phyloP scores from a whole-genome alignment of 1,140 invertebrate species.

The Phocides pigmalion region DNA sequence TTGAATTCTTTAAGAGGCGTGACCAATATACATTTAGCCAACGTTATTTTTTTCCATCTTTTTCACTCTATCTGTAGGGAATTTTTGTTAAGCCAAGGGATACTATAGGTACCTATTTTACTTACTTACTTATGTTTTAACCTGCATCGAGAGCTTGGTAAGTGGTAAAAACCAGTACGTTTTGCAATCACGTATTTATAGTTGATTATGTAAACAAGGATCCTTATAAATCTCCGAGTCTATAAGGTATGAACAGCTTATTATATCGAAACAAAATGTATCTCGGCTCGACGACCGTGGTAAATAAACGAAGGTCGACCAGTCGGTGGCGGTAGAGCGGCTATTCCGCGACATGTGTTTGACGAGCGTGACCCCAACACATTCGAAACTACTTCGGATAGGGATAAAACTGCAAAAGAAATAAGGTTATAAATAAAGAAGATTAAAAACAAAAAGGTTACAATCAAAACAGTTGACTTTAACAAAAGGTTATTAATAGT shows the following conservation, averaged over 20 bases:
- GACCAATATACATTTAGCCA: too few species aligned
- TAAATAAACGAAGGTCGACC: slow-evolving; percentile 47
- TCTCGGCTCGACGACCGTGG: slow-evolving; percentile 44
- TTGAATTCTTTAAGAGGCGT: too few species aligned
- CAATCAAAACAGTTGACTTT: too few species aligned
- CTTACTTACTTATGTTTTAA: too few species aligned
- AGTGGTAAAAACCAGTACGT: slow-evolving; percentile 1
- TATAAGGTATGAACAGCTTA: slow-evolving; percentile 8
- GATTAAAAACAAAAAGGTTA: too few species aligned
- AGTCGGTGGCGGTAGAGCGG: slow-evolving; percentile 31
- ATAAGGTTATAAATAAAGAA: background rate
- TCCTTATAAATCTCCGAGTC: slow-evolving; percentile 5
- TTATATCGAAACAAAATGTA: slow-evolving; percentile 31
- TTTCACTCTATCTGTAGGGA: too few species aligned
- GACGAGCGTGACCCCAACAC: slow-evolving; percentile 44
- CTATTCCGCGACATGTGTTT: slow-evolving; percentile 48
- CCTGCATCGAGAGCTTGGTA: too few species aligned
- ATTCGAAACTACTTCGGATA: slow-evolving; percentile 18
- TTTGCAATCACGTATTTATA: background rate
- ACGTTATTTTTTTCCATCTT: too few species aligned
- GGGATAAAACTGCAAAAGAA: background rate
- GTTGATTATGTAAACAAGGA: slow-evolving; percentile 1
- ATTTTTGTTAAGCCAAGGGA: too few species aligned
- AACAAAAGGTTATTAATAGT: too few species aligned
- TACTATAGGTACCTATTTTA: too few species aligned